These are phyloP conservation scores for Pedetes capensis DNA, from an alignment of 2,113 vertebrate genomes.

Conservation along the genomic window DNA sequence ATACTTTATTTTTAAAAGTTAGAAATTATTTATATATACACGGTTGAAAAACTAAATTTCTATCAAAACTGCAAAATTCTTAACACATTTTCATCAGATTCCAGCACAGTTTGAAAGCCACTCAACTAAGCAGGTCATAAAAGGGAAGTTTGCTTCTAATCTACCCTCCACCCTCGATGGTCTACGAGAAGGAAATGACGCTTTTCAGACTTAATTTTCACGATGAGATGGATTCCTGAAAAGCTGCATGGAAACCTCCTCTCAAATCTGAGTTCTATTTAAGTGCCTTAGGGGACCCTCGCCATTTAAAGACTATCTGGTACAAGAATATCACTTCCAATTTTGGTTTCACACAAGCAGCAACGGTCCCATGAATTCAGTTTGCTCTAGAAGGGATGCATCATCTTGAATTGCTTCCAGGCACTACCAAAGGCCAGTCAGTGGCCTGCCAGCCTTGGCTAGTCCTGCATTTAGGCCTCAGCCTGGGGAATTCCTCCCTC, in stretches of 20 bases:
- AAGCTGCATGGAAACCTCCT: not conserved
- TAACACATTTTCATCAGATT: not conserved
- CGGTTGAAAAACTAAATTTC: constrained; percentile 25
- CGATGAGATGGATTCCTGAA: not conserved
- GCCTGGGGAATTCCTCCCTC: not conserved
- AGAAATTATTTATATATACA: not conserved
- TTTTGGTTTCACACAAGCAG: too few species aligned
- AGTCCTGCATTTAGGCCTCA: not conserved
- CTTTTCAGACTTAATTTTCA: not conserved
- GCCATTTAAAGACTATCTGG: not conserved
- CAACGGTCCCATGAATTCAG: not conserved
- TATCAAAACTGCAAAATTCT: not conserved
- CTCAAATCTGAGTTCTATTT: not conserved
- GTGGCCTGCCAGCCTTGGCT: not conserved
- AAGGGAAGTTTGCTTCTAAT: not conserved
- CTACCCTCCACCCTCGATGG: not conserved
- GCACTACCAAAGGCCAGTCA: not conserved
- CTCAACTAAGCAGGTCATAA: not conserved
- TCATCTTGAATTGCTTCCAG: not conserved
- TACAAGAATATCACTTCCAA: not conserved
- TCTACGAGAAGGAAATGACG: not conserved
- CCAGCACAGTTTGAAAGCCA: not conserved
- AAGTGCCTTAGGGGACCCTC: not conserved
- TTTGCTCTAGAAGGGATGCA: not conserved
- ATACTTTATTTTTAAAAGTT: not conserved